Base-by-base conservation (phyloP, 2,113 vertebrate species). In the Sminthopsis crassicaudata region DNA sequence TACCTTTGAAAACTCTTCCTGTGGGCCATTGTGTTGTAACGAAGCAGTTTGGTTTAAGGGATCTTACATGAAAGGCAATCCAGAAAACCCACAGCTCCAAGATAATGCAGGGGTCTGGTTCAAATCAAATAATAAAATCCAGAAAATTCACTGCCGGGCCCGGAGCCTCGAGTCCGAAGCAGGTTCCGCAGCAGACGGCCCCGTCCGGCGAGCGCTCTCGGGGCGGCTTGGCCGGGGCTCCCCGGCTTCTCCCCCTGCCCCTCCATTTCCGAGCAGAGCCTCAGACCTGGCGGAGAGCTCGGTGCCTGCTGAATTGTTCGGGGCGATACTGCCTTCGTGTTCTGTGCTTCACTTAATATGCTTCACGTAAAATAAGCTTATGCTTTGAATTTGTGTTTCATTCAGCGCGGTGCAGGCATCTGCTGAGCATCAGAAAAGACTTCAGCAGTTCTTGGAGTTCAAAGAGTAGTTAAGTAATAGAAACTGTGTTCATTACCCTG, bases 401-500 rank as follows among this genome's bases (percentile, higher is more conserved):
- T 98, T 98, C 98, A 99, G 99, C 96, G 99, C 99, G 91, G 99
- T 99, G 94, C 98, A 99, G 98, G 98, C 99, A 98, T 99, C 99
- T 92, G 94, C 99, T 95, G 99, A 99, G 98, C 99, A 99, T 97
- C 99, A 99, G 97, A 99, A 99, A 98, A 99, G 99, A 98, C 98
- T 99, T 97, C 99, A 99, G 96, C 99, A 99, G 96, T 99, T 99
- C 98, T 98, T 99, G 98, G 99, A 99, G 60, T 99, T 99, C 98
- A 99, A 99, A 98, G 99, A 99, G 97, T 99, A 99, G 99, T 93
- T 91, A 96, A 96, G 95, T 98, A 97, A 97, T 94, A 97, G 97
- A 98, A 97, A 97, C 96, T 97, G 97, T 97, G 97, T 97, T 97
- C 98, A 96, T 98, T 97, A 97, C 95, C 52, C 97, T 97, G 97